Base-by-base conservation (phyloP, 2,888 invertebrate species). In the Drosophila imparisetae region DNA sequence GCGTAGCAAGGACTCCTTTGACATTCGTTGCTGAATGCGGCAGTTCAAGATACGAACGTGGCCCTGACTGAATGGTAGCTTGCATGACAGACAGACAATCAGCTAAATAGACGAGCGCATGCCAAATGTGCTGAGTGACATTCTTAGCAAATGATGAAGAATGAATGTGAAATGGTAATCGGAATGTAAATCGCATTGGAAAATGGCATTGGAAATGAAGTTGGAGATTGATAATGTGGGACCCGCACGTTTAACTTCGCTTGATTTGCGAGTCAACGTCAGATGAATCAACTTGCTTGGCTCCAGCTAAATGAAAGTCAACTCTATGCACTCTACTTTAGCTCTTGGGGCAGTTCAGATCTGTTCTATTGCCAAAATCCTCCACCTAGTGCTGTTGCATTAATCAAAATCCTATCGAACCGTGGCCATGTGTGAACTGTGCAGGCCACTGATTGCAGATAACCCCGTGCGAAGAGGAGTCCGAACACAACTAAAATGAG, bases 71-170 rank as follows among this genome's bases (percentile, higher is more conserved):
- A 21, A 50, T 29, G 58, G 5, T 45, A 15, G 45, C 50, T 5
- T 24, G 27, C 59, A n/a, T 8, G 40, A 15, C 64, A 62, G 72
- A 48, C 75, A 84, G 80, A 84, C 84, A 89, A 84, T 89, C 87
- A 89, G 89, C 81, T 81, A 83, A 86, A 86, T 72, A 86, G 88
- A 81, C 77, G 83, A 81, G 73, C 76, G 71, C 48, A 78, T 85
- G 85, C 83, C 84, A 80, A 75, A 78, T 80, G 75, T 78, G 80
- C 83, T 82, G 83, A 81, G 78, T 87, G 86, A 86, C 87, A 84
- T 73, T 81, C 88, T 83, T 80, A 88, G 81, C 89, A 89, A 90
- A 88, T 88, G 90, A 90, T 87, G 90, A 89, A 86, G 88, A 88
- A 88, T 87, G 88, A 89, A 87, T 85, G 71, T 78, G 79, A 83